Conservation (phyloP, 2,888 invertebrate species). For the Kryphioiulus occultus region DNA sequence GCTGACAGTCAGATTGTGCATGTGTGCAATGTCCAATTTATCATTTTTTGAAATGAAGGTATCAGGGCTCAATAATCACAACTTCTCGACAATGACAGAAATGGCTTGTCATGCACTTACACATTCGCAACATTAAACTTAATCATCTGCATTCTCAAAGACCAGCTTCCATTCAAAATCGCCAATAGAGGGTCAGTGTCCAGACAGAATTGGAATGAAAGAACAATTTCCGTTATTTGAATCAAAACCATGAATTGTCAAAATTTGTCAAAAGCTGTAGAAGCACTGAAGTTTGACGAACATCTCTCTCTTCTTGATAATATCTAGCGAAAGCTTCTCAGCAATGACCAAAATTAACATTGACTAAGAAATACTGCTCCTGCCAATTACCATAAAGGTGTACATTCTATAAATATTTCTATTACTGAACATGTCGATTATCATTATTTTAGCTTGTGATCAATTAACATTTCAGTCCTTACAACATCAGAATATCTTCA, state of each 20-base stretch:
- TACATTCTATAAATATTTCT: too few relatives aligned
- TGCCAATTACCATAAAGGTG: too few relatives aligned
- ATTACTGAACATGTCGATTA: too few relatives aligned
- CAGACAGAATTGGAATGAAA: not conserved
- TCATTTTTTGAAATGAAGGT: constrained; percentile 1
- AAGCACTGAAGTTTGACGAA: not conserved
- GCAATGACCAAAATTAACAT: too few relatives aligned
- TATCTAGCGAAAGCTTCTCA: too few relatives aligned
- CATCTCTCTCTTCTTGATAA: too few relatives aligned
- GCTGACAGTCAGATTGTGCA: not conserved
- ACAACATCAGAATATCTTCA: not conserved
- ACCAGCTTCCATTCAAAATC: not conserved
- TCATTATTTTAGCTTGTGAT: too few relatives aligned
- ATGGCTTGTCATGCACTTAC: not conserved
- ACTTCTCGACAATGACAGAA: not conserved
- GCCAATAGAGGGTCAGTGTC: not conserved
- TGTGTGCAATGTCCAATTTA: not conserved
- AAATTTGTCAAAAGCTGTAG: not conserved
- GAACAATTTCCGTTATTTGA: not conserved
- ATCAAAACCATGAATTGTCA: not conserved
- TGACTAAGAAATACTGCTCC: too few relatives aligned
- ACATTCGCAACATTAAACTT: not conserved
- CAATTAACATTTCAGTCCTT: too few relatives aligned
- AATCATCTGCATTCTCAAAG: not conserved
- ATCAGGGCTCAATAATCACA: not conserved